These are phyloP conservation scores for Gopherus evgoodei DNA, from an alignment of 2,113 vertebrate species.

Conservation along the genomic window DNA sequence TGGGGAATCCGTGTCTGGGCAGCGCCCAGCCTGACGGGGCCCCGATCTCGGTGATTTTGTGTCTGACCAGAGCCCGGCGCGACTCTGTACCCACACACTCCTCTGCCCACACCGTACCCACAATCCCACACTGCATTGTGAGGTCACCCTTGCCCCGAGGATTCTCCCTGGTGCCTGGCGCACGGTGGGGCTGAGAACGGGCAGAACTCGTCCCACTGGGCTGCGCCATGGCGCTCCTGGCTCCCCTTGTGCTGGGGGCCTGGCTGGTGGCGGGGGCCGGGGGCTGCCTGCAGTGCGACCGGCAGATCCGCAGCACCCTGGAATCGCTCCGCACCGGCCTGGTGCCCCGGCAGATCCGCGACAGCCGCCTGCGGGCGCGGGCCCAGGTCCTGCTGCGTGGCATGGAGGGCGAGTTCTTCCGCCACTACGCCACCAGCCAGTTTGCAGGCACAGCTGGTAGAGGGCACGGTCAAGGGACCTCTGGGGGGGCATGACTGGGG, in stretches of 20 bases:
- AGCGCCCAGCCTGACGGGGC: not conserved
- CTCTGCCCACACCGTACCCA: not conserved
- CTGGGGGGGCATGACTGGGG: not conserved
- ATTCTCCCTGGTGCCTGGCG: not conserved
- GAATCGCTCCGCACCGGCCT: not conserved
- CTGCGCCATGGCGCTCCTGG: not conserved
- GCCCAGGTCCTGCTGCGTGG: constrained; percentile 32
- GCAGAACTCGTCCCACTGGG: not conserved
- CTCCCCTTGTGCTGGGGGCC: not conserved
- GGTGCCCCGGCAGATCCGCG: constrained; percentile 8
- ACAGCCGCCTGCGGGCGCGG: not conserved
- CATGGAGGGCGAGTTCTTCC: constrained; percentile 68
- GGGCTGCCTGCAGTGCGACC: constrained; percentile 68
- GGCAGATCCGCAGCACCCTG: not conserved
- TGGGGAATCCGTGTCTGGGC: rapidly evolving
- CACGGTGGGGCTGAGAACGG: not conserved
- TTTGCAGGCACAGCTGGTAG: constrained; percentile 68
- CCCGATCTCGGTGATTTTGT: not conserved
- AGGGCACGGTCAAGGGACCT: not conserved
- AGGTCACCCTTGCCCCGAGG: not conserved
- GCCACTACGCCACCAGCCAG: constrained; percentile 45
- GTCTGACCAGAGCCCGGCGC: not conserved
- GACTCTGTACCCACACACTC: too few relatives aligned
- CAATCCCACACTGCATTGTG: not conserved
- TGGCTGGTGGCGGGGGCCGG: not conserved